Evolutionary conservation across 1,140 invertebrate genomes (phyloP).

Genomic region (Aphis craccivora): DNA sequence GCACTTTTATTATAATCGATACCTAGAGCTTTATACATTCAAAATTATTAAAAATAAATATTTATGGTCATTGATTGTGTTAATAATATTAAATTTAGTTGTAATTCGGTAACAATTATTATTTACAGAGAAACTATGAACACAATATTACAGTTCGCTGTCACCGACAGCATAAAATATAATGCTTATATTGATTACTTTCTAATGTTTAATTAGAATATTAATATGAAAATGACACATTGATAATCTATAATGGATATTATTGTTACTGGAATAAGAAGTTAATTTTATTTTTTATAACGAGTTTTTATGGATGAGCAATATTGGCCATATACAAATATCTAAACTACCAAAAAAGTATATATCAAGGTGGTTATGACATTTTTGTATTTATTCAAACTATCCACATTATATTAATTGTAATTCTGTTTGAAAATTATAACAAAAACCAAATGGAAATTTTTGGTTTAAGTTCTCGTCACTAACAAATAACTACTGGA

Average conservation of each 20-base stretch:
- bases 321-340: background rate
- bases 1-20: background rate
- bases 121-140: background rate
- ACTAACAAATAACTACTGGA: too few relatives aligned
- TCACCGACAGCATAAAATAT: background rate
- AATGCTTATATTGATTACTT: background rate
- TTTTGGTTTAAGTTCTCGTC: too few relatives aligned
- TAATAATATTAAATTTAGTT: background rate
- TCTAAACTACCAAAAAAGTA: background rate
- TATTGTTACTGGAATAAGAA: background rate
- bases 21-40: background rate
- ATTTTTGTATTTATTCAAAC: too few relatives aligned
- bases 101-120: background rate
- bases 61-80: background rate
- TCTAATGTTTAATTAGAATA: background rate
- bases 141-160: background rate
- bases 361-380: too few relatives aligned
- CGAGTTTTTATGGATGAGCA: background rate
- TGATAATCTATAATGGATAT: background rate
- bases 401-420: too few relatives aligned
- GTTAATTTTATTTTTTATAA: background rate
- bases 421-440: too few relatives aligned
- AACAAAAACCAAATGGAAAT: too few relatives aligned
- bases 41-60: background rate
- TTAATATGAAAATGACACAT: background rate